Evolutionary conservation across 2,113 vertebrate species (phyloP), one percentile per base, ranked within the genome.

Genomic region (Heterotis niloticus): DNA sequence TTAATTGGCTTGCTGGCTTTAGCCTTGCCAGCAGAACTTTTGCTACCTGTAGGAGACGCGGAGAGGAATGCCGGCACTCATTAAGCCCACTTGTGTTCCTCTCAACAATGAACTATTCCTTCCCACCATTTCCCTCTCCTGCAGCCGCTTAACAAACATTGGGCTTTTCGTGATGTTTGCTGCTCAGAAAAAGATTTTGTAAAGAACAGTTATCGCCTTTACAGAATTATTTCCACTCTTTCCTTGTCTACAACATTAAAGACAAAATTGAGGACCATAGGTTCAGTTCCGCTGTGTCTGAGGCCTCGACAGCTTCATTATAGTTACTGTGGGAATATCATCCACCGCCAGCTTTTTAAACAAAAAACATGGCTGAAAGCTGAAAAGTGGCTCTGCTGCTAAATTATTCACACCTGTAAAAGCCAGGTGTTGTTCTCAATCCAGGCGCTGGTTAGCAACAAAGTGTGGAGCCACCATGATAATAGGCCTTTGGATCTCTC

Each of bases 1-100:
- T 82, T 81, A 83, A 83, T 84, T 85, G 81, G 73, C 74, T 68
- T 28, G 72, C 62, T 62, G 54, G 34, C 77, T 83, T 81, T 76
- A 81, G 85, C 84, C 80, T 66, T 79, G 66, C 81, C 79, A 81
- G 74, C 77, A 76, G n/a, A 24, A 65, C 34, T 56, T 10, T 59
- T n/a, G n/a, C 79, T 78, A 76, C 73, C 81, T 83, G 78, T 74
- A 52, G 67, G 57, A 77, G 74, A 24, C 24, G 59, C 5, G 14
- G 17, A 52, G 59, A 60, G 44, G 24, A 56, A 62, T 20, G 56
- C 17, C 24, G 64, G 51, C 60, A 56, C 56, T 85, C 84, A 84
- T 84, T 83, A 85, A 78, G 67, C 75, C 74, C 65, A 69, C 51
- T 78, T 75, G 64, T 44, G 71, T 75, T 76, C 62, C 59, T 73